Conservation (phyloP, 2,888 invertebrate genomes). For the Lingula anatina region DNA sequence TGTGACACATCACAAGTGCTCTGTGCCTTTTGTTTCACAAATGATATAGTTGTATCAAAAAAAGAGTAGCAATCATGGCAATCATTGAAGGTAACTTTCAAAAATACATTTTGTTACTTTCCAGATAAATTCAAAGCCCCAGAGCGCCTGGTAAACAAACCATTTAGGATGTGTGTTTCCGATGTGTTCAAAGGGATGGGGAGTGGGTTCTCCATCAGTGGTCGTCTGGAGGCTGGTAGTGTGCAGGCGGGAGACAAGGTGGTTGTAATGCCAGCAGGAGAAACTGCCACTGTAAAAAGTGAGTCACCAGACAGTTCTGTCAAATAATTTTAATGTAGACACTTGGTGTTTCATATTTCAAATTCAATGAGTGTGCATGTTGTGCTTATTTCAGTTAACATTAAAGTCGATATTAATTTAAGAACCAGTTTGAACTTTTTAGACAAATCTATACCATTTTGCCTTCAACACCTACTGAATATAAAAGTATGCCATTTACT, state of each 20-base stretch:
- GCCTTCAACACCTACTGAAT: background rate
- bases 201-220: slow-evolving; percentile 84
- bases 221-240: slow-evolving; percentile 86
- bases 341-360: too few relatives aligned
- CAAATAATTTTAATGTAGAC: too few relatives aligned
- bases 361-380: background rate
- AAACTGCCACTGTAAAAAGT: slow-evolving; percentile 77
- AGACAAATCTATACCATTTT: background rate
- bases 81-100: too few relatives aligned
- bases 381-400: background rate
- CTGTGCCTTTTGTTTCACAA: too few relatives aligned
- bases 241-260: slow-evolving; percentile 82
- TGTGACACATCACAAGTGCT: too few relatives aligned
- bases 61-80: too few relatives aligned
- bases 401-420: background rate
- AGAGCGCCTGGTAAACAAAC: slow-evolving; percentile 78
- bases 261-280: slow-evolving; percentile 77
- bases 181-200: slow-evolving; percentile 89
- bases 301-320: slow-evolving; percentile 10
- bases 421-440: background rate
- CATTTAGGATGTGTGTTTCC: slow-evolving; percentile 79
- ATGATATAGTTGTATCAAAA: too few relatives aligned
- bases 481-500: background rate
- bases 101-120: too few relatives aligned
- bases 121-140: slow-evolving; percentile 61